These are phyloP conservation scores for Linepithema humile DNA, from an alignment of 1,140 invertebrate species.

Conservation along the genomic window DNA sequence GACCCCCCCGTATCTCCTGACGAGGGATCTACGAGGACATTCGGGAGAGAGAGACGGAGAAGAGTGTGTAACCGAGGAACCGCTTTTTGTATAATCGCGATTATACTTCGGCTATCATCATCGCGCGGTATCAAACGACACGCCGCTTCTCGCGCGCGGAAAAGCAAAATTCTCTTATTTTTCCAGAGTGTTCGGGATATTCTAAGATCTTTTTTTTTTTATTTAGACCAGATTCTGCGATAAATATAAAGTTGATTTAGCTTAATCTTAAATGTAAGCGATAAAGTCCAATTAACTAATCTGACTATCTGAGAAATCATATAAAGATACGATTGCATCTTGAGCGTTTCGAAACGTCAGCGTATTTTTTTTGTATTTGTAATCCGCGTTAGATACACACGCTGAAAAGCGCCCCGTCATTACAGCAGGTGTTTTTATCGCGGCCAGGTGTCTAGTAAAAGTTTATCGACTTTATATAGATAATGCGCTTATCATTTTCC, in stretches of 20 bases:
- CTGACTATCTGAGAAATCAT: too few relatives aligned
- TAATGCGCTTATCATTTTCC: background rate
- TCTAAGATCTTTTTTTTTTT: too few relatives aligned
- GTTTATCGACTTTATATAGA: conserved; percentile 2
- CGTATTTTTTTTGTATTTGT: conserved; percentile 34
- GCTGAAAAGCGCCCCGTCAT: background rate
- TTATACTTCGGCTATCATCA: background rate
- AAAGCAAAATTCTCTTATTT: background rate
- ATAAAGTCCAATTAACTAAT: too few relatives aligned
- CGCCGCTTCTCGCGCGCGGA: background rate
- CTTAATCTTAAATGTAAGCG: too few relatives aligned
- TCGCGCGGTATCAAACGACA: background rate
- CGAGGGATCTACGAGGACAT: conserved; percentile 15
- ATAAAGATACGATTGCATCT: background rate
- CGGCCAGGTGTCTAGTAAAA: conserved; percentile 1
- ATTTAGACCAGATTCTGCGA: too few relatives aligned
- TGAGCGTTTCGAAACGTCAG: background rate
- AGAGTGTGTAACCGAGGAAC: background rate
- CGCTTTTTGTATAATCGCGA: background rate
- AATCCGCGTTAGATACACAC: background rate
- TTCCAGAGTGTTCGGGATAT: too few relatives aligned
- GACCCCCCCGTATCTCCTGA: background rate
- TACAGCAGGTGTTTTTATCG: conserved; percentile 22
- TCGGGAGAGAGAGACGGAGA: background rate
- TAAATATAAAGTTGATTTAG: background rate